Evolutionary conservation across 2,888 invertebrate species (phyloP).

Genomic region (Lycophotia porphyrea): DNA sequence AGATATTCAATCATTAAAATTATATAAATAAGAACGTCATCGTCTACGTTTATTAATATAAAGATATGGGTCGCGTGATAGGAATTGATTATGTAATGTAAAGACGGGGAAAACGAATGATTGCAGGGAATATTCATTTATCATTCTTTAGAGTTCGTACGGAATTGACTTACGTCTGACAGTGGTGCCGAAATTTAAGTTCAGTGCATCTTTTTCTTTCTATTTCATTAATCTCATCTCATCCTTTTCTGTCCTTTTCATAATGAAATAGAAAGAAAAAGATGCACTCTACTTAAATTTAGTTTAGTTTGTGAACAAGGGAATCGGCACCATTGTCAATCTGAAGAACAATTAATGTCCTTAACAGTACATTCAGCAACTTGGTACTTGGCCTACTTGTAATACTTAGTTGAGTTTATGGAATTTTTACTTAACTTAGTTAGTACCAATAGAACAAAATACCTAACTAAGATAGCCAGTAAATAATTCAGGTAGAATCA

Average conservation of each 20-base stretch:
- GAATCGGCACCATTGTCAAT: too few species aligned
- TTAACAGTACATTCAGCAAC: not conserved
- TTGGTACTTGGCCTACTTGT: not conserved
- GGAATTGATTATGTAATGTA: not conserved
- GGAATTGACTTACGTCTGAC: not conserved
- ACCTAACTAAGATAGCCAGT: not conserved
- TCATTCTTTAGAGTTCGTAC: not conserved
- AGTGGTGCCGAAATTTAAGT: too few species aligned
- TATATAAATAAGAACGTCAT: constrained; percentile 21
- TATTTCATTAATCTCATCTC: too few species aligned
- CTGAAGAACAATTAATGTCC: not conserved
- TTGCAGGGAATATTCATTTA: not conserved
- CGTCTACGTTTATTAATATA: constrained; percentile 10
- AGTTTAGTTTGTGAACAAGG: too few species aligned
- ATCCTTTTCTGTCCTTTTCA: too few species aligned
- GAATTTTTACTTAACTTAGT: not conserved
- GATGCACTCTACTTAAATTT: too few species aligned
- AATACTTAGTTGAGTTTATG: not conserved
- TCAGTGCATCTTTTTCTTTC: too few species aligned
- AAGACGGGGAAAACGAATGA: not conserved
- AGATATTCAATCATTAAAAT: constrained; percentile 38
- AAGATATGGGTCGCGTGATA: constrained; percentile 5
- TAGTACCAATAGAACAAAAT: not conserved
- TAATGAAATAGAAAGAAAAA: too few species aligned
- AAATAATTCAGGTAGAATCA: not conserved